Evolutionary conservation across 2,113 vertebrate species (phyloP).

Genomic region (Bostrychus sinensis): DNA sequence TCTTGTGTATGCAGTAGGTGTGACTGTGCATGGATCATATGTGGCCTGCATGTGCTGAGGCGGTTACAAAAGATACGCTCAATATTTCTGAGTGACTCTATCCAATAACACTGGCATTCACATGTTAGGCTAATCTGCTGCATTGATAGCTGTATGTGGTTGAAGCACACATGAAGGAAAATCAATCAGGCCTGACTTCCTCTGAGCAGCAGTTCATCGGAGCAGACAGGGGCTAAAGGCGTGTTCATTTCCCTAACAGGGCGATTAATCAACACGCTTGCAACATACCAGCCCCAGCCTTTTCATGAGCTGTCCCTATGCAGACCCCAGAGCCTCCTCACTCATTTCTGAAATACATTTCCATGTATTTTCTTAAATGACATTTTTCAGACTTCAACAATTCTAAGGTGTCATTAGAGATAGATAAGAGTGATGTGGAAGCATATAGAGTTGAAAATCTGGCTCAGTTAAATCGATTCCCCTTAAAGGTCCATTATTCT

Average conservation of each 20-base stretch:
- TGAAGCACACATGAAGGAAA: conserved; percentile 77
- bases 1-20: conserved; percentile 1
- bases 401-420: too few species aligned
- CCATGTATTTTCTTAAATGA: too few species aligned
- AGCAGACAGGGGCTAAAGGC: conserved; percentile 76
- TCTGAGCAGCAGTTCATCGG: conserved; percentile 72
- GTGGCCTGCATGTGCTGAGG: conserved; percentile 10
- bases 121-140: conserved; percentile 67
- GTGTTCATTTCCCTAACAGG: conserved; percentile 71
- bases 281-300: conserved; percentile 30
- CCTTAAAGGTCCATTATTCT: too few species aligned
- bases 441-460: too few species aligned
- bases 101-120: conserved; percentile 58
- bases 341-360: too few species aligned
- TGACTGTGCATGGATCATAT: conserved; percentile 3
- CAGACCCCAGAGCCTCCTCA: conserved; percentile 19
- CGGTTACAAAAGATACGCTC: conserved; percentile 24
- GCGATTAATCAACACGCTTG: conserved; percentile 67
- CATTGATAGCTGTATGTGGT: conserved; percentile 66
- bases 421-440: too few species aligned
- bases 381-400: too few species aligned
- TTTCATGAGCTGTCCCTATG: conserved; percentile 42
- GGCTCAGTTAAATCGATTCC: too few species aligned
- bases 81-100: conserved; percentile 58
- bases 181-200: conserved; percentile 78